phyloP scores from a whole-genome alignment of 2,113 vertebrate species.

The Salvelinus sp. region DNA sequence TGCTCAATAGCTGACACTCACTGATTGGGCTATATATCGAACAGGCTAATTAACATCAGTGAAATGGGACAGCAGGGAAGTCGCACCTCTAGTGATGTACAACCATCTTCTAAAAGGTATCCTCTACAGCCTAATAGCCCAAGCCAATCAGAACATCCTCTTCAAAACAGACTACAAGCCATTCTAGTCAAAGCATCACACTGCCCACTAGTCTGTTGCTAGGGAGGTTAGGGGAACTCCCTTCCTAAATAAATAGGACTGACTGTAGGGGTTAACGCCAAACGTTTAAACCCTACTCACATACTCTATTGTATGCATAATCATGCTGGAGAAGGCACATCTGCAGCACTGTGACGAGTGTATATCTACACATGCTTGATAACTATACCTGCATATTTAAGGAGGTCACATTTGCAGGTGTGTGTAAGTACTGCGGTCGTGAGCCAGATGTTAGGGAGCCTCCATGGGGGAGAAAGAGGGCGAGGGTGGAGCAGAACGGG shows the following conservation, averaged over 20 bases:
- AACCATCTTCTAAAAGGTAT: neutral
- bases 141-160: neutral
- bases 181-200: neutral
- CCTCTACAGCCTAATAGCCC: neutral
- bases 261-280: neutral
- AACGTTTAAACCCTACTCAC: neutral
- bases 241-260: too few relatives aligned
- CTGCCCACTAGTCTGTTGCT: neutral
- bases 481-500: neutral
- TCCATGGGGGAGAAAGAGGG: neutral
- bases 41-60: neutral
- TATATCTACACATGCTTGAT: neutral
- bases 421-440: neutral
- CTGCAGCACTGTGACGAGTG: slow-evolving; percentile 6
- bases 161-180: neutral
- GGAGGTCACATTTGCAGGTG: neutral
- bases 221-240: neutral
- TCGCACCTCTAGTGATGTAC: neutral
- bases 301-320: neutral
- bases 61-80: slow-evolving; percentile 1
- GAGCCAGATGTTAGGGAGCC: neutral
- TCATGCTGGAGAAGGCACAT: neutral
- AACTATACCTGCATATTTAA: neutral
- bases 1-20: slow-evolving; percentile 11
- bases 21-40: neutral